Conservation (phyloP, 2,797 vertebrate genomes). For the Ceryle rudis region DNA sequence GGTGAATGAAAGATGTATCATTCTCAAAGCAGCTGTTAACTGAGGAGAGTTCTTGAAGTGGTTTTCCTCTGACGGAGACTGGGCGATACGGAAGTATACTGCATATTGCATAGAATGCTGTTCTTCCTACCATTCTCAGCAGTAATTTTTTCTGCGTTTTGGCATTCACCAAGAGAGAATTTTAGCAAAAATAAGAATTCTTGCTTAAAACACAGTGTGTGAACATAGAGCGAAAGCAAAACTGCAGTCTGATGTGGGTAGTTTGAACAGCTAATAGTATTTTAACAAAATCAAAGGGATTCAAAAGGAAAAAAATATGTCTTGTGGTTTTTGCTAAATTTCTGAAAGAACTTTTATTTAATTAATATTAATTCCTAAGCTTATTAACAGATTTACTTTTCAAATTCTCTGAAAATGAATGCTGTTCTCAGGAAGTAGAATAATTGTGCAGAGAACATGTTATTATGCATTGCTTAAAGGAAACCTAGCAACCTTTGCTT, state of each 20-base stretch:
- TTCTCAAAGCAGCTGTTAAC: background rate
- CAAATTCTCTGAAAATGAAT: slow-evolving; percentile 46
- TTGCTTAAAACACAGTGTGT: background rate
- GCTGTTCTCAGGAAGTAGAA: slow-evolving; percentile 34
- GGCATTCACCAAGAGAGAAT: background rate
- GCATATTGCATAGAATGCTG: background rate
- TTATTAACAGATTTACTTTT: slow-evolving; percentile 63
- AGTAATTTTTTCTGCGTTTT: background rate
- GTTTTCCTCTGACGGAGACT: background rate
- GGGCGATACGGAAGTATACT: background rate
- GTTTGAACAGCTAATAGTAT: background rate
- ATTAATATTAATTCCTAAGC: slow-evolving; percentile 46
- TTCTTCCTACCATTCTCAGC: background rate
- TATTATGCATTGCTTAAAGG: slow-evolving; percentile 55
- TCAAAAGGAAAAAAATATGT: background rate
- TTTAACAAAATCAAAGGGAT: background rate
- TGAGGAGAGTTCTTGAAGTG: background rate
- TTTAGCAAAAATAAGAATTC: background rate
- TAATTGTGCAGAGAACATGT: slow-evolving; percentile 27
- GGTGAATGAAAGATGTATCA: background rate
- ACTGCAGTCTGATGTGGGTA: background rate
- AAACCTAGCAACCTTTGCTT: slow-evolving; percentile 64
- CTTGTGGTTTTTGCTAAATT: slow-evolving; percentile 7
- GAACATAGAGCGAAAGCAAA: background rate
- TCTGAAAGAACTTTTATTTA: slow-evolving; percentile 6